phyloP scores from a whole-genome alignment of 2,113 vertebrate species.

The Calypte anna region DNA sequence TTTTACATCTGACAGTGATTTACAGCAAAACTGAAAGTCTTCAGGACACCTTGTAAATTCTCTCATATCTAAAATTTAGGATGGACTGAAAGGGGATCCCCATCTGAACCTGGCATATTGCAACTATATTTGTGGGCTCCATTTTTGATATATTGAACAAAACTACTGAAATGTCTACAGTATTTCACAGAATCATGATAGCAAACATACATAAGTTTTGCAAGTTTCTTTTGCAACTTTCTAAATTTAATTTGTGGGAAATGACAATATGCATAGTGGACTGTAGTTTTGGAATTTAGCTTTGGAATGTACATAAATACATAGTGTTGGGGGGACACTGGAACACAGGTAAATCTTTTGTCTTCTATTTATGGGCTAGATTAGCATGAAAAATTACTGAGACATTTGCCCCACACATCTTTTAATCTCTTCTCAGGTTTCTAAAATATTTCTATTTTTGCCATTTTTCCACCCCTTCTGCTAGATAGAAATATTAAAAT shows the following conservation, averaged over 20 bases:
- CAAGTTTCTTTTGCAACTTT: not conserved
- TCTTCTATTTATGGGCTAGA: not conserved
- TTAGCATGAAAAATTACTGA: not conserved
- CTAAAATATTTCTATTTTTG: not conserved
- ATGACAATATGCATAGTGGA: not conserved
- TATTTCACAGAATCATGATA: not conserved
- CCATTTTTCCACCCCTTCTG: not conserved
- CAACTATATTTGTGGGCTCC: not conserved
- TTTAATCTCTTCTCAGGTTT: not conserved
- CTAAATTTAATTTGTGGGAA: not conserved
- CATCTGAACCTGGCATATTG: not conserved
- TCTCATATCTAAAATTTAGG: not conserved
- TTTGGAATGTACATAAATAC: not conserved
- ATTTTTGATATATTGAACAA: not conserved
- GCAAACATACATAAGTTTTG: accelerated
- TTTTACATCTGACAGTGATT: not conserved
- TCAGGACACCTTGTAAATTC: not conserved
- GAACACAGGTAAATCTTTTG: not conserved
- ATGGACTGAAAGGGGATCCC: not conserved
- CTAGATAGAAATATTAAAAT: not conserved
- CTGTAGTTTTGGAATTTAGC: not conserved
- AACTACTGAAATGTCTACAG: not conserved
- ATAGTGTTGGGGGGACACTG: not conserved
- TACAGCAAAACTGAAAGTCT: not conserved
- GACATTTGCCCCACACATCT: not conserved